phyloP scores from a whole-genome alignment of 1,140 invertebrate species.

The Homarus americanus region DNA sequence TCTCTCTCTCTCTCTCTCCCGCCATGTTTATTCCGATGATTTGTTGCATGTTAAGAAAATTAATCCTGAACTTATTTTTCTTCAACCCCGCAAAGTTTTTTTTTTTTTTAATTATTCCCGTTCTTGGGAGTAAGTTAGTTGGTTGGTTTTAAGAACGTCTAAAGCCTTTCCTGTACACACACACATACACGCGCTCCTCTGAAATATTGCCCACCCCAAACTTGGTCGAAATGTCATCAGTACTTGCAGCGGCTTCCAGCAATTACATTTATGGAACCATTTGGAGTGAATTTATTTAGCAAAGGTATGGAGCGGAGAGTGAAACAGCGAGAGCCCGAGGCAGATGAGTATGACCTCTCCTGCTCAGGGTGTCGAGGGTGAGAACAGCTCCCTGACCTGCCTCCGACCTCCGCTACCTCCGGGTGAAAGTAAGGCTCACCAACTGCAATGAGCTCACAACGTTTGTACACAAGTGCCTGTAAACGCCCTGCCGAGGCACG shows the following conservation, averaged over 20 bases:
- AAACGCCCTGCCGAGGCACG: neutral
- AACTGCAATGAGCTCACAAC: neutral
- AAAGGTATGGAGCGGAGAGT: neutral
- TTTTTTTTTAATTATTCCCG: too few relatives aligned
- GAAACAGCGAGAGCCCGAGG: neutral
- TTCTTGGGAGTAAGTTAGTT: too few relatives aligned
- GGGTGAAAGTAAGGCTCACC: neutral
- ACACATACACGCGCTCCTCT: too few relatives aligned
- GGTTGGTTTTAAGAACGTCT: too few relatives aligned
- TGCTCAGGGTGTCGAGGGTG: neutral
- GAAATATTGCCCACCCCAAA: too few relatives aligned
- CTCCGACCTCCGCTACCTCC: neutral
- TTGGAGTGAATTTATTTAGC: neutral
- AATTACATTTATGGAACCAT: constrained; percentile 5
- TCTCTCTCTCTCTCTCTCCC: too few relatives aligned
- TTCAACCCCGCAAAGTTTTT: too few relatives aligned
- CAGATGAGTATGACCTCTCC: too few relatives aligned
- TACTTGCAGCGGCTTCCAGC: constrained; percentile 1
- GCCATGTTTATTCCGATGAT: too few relatives aligned
- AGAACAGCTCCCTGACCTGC: neutral
- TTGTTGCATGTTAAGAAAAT: too few relatives aligned
- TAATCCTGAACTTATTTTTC: too few relatives aligned
- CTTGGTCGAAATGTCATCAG: neutral
- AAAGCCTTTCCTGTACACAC: too few relatives aligned
- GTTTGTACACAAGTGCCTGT: neutral